Base-by-base conservation (phyloP, 23 tunicate genomes). In the Styela clava region DNA sequence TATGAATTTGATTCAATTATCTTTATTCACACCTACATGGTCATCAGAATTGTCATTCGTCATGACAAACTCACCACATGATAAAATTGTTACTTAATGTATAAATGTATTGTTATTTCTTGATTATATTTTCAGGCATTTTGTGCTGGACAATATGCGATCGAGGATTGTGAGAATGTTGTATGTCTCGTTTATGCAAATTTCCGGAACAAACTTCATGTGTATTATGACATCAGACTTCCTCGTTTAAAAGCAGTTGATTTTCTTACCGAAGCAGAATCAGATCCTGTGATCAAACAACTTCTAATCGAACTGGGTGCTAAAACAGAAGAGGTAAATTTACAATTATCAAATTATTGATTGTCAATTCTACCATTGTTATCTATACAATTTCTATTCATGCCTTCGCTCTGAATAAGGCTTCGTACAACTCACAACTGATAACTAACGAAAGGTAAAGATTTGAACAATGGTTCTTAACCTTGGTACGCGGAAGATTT, bases 111-210 rank as follows among this genome's bases (percentile, higher is more conserved):
- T n/a, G n/a, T n/a, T n/a, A n/a, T n/a, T n/a, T n/a, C n/a, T n/a
- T n/a, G n/a, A n/a, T n/a, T n/a, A n/a, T n/a, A n/a, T 19, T 86
- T 86, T 62, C 64, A 88, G 98, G 89, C 98, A 9, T 93, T 93
- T 71, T 81, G 89, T 52, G 89, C 98, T 62, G 98, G 98, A 2
- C 85, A 74, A 34, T 93, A 51, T 77, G 74, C 80, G 18, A 77
- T 82, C 19, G 88, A 92, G 22, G 84, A 79, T 33, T 69, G 61
- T 34, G 72, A 78, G 9, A 87, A 92, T 56, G 35, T 74, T 3
- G 94, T 91, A 25, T 82, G 98, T 77, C 68, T 93, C 21, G 89
- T 88, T 21, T 93, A 93, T 69, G 85, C 82, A 18, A 86, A 87
- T 80, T 93, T 93, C 65, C 71, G 76, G 69, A 82, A 79, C 44